Evolutionary conservation across 2,888 invertebrate species (phyloP).

Genomic region (Eumacrocentrus americanus): DNA sequence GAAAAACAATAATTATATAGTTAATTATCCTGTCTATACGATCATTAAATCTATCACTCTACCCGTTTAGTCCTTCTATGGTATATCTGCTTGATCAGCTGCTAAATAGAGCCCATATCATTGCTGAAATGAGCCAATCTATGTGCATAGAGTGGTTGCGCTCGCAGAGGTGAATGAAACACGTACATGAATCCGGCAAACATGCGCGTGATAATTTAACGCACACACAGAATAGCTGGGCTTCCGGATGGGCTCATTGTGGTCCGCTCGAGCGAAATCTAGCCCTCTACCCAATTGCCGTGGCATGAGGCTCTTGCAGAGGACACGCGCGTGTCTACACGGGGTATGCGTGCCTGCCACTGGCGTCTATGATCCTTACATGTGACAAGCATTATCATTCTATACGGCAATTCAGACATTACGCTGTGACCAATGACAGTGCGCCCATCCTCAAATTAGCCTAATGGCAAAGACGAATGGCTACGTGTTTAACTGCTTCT

Average conservation of each 20-base stretch:
- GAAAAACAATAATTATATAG: background rate
- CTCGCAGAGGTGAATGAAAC: background rate
- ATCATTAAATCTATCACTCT: background rate
- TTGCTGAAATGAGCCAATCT: constrained; percentile 18
- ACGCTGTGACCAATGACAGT: constrained; percentile 23
- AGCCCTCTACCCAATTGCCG: background rate
- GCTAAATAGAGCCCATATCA: constrained; percentile 16
- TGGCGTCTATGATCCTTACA: constrained; percentile 44
- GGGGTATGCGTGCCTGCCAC: constrained; percentile 34
- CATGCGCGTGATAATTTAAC: constrained; percentile 22
- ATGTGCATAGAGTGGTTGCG: background rate
- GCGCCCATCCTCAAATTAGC: constrained; percentile 31
- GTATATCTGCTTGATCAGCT: constrained; percentile 9
- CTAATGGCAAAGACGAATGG: constrained; percentile 29
- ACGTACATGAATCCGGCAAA: background rate
- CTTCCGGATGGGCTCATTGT: constrained; percentile 19
- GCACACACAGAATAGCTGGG: background rate
- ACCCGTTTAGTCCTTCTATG: background rate
- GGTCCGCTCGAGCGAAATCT: constrained; percentile 14
- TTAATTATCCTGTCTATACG: background rate
- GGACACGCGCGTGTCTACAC: background rate
- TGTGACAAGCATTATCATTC: constrained; percentile 38
- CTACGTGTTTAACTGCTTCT: no score
- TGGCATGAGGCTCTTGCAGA: background rate
- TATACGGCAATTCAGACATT: constrained; percentile 29